These are phyloP conservation scores for Monodelphis domestica DNA, from an alignment of 2,797 vertebrate genomes.

Conservation along the genomic window DNA sequence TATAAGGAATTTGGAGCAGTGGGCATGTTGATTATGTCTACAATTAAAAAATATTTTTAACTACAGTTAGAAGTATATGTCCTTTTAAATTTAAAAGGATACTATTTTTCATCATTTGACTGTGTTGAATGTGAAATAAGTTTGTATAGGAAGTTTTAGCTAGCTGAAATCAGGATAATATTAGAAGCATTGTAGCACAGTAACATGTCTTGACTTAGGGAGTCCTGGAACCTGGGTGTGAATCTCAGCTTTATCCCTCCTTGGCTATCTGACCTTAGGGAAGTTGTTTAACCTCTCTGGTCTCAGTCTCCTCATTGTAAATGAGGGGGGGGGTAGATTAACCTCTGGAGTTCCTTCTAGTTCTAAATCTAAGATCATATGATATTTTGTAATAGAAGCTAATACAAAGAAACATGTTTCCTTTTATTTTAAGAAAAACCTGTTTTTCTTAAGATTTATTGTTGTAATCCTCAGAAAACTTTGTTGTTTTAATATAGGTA, in stretches of 20 bases:
- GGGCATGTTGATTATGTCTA: not conserved
- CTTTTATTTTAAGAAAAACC: constrained; percentile 37
- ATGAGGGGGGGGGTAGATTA: not conserved
- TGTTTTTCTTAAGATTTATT: constrained; percentile 17
- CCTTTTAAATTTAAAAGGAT: too few species aligned
- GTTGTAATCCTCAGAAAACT: constrained; percentile 44
- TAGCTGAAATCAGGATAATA: not conserved
- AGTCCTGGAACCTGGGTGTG: not conserved
- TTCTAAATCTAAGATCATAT: not conserved
- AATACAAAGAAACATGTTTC: not conserved
- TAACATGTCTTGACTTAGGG: not conserved
- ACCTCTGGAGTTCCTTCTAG: not conserved
- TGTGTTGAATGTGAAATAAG: not conserved
- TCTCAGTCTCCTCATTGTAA: not conserved
- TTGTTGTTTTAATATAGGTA: not conserved
- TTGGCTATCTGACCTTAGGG: not conserved
- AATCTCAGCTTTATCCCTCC: not conserved
- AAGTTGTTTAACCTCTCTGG: not conserved
- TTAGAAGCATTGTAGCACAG: not conserved
- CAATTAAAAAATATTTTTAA: not conserved
- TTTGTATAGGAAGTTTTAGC: not conserved
- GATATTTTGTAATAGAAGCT: not conserved
- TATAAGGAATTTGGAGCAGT: not conserved
- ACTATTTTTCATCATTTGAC: not conserved
- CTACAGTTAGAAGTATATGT: not conserved